Evolutionary conservation across 2,113 vertebrate genomes (phyloP).

Genomic region (Tenebrosternarchus preto): DNA sequence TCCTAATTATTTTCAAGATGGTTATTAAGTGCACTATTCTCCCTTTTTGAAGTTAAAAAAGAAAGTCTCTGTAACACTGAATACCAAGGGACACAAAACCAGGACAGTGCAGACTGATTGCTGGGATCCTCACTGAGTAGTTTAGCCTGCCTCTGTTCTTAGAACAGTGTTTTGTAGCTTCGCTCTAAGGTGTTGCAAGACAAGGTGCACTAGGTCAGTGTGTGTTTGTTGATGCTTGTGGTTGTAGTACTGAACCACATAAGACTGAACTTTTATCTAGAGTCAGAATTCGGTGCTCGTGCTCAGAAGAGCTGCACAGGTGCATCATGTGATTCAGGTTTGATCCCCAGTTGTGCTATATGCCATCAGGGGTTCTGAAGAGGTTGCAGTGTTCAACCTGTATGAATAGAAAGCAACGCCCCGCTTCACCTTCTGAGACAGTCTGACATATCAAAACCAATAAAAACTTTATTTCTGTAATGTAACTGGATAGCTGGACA

Average conservation of each 20-base stretch:
- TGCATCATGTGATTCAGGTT: neutral
- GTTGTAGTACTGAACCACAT: no score
- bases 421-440: no score
- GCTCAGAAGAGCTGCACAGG: neutral
- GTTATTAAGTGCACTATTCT: slow-evolving; percentile 1
- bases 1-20: slow-evolving; percentile 10
- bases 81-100: slow-evolving; percentile 16
- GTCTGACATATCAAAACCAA: neutral
- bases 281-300: no score
- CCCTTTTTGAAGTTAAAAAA: neutral
- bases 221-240: no score
- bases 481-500: no score
- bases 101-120: neutral
- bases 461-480: neutral
- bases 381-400: neutral
- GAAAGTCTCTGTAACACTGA: neutral
- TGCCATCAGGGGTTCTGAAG: neutral
- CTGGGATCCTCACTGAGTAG: neutral
- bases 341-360: neutral
- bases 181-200: no score
- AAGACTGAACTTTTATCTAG: no score
- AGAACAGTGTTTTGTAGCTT: neutral
- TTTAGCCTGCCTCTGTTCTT: neutral
- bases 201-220: no score
- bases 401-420: neutral